A percentile compares a stretch with the other conserved stretches of the same genome.
Conservation (phyloP, 2,113 vertebrate species). For the Entosphenus tridentatus region DNA sequence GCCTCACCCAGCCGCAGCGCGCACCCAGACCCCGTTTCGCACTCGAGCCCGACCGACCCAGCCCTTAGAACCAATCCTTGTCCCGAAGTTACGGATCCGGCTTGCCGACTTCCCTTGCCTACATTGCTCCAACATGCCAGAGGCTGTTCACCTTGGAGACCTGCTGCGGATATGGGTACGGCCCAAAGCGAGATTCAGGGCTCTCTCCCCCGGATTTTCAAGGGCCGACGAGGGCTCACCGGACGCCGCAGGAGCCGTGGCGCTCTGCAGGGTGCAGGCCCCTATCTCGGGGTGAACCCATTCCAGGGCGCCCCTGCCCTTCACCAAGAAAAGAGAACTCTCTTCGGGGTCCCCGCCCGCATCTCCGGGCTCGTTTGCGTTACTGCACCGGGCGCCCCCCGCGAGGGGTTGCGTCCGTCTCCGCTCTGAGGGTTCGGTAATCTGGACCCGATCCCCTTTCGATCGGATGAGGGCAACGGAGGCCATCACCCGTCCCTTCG, state of each 20-base stretch:
- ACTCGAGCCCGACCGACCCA: background rate
- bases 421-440: too few species aligned
- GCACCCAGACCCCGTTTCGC: background rate
- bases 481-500: too few species aligned
- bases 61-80: background rate
- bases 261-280: background rate
- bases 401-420: background rate
- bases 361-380: constrained; percentile 1
- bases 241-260: background rate
- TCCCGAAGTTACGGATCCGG: background rate
- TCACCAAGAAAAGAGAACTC: background rate
- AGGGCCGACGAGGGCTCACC: background rate
- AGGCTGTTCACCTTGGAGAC: background rate
- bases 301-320: background rate
- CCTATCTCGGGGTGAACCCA: too few species aligned
- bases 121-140: background rate
- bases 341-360: background rate
- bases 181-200: too few species aligned
- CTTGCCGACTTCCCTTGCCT: background rate
- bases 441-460: too few species aligned
- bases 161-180: background rate
- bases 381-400: background rate
- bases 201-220: background rate
- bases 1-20: background rate
- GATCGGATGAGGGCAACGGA: too few species aligned